Base-by-base conservation (phyloP, 2,888 invertebrate species). In the Acanthosepion lycidas region DNA sequence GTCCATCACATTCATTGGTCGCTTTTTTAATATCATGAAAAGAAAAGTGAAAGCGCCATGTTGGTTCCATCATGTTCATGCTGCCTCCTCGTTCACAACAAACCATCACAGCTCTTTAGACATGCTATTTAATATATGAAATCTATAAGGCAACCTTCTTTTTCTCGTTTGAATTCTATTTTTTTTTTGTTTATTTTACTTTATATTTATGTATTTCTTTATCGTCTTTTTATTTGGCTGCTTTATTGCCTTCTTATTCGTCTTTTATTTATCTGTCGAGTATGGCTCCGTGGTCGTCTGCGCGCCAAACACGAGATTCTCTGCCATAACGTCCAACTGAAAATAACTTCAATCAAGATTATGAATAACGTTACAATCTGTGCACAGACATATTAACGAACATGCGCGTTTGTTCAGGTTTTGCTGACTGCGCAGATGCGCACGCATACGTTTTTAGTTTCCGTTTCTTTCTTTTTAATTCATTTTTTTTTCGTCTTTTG, bases 101-200 rank as follows among this genome's bases (percentile, higher is more conserved):
- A 23, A 78, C n/a, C n/a, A 18, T 12, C 15, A n/a, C 12, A n/a
- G 5, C 78, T 78, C 33, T 78, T 78, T 33, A 78, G 78, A n/a
- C 78, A 78, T 78, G n/a, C n/a, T 78, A 78, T 78, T 78, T 78
- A 78, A 78, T 12, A 78, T 78, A n/a, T n/a, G n/a, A 78, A 78
- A 78, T 78, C n/a, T 78, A n/a, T 78, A 78, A 9, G 78, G 33
- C 33, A 33, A 78, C 78, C n/a, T n/a, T 12, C 33, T 12, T 33
- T 78, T 78, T 78, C 33, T 33, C 23, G 18, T 33, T 33, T n/a
- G n/a, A 33, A 6, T 78, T 78, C 20, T 33, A 33, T n/a, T 78
- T 0, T 15, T 15, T 5, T 12, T n/a, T 33, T 78, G 3, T 78
- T 33, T n/a, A 3, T n/a, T 18, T n/a, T n/a, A n/a, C n/a, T n/a